Evolutionary conservation across 2,888 invertebrate genomes (phyloP), one percentile per base, ranked within the genome.

Genomic region (Xanthia togata): DNA sequence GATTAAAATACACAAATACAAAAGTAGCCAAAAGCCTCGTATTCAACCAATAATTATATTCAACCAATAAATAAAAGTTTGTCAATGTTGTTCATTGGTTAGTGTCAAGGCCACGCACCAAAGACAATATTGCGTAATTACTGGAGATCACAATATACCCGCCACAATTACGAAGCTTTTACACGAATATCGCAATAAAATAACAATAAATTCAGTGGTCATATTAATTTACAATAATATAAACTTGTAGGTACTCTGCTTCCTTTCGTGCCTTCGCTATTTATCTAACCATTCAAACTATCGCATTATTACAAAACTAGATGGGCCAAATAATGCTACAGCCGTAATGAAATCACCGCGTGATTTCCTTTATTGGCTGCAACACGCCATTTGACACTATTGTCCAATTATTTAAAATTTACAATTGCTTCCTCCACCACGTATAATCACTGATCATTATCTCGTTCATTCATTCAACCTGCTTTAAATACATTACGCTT

Each of bases 321-420:
- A 82, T 78, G 74, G 76, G n/a, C 62, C 65, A 79, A 78, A 79
- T 87, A 84, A 82, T 80, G 53, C 65, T 57, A 53, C 47, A 26
- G 60, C 69, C 44, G 72, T 87, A 85, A 85, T 84, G 59, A 87
- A 87, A 85, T 87, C 75, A 73, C 82, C 73, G 76, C 80, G 78
- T 81, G 81, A 84, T 86, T 86, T 79, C 84, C 87, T 82, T 86
- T 81, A 85, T 70, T 74, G 85, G 79, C 65, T 57, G 35, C 70
- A 35, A 86, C 86, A 85, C 73, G 73, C 69, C 76, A 84, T 83
- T 89, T 89, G 80, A 84, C 88, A 85, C 88, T 81, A 79, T 83
- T 78, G 69, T 81, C 89, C 88, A 87, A 89, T 88, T 88, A 88
- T 84, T 81, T 89, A 73, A 83, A 89, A 88, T 88, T 88, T 89